Conservation (phyloP, 2,797 vertebrate species). For the Podarcis siculus region DNA sequence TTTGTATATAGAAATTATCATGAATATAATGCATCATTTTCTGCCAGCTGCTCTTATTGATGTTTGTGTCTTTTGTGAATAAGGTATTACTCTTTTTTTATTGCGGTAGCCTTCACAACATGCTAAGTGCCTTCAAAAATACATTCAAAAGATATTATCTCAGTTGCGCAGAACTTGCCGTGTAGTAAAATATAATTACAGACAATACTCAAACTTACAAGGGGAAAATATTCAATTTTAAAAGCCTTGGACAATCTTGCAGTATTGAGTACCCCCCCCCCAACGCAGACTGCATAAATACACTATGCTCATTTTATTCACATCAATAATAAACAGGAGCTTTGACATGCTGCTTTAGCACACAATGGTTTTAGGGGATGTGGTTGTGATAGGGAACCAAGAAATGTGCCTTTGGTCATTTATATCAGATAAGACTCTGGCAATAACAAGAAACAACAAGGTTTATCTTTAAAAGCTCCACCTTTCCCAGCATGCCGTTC, state of each 20-base stretch:
- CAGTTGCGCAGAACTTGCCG: background rate
- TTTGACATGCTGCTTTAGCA: background rate
- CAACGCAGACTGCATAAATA: background rate
- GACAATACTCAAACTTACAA: background rate
- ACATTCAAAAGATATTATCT: background rate
- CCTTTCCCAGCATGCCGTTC: background rate
- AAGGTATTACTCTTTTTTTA: background rate
- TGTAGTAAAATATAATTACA: background rate
- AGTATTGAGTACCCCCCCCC: background rate
- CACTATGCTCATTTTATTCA: background rate
- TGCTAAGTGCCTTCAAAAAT: background rate
- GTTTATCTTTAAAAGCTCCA: background rate
- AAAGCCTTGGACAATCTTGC: background rate
- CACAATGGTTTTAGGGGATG: background rate
- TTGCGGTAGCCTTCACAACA: background rate
- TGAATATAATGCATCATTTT: slow-evolving; percentile 3
- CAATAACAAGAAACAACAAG: background rate
- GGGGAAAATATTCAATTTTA: background rate
- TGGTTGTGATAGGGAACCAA: background rate
- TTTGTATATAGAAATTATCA: background rate
- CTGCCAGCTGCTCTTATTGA: background rate
- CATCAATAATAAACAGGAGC: background rate
- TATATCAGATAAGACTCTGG: background rate
- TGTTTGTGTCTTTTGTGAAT: background rate
- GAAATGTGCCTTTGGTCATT: background rate